Evolutionary conservation across 2,888 invertebrate genomes (phyloP), one percentile per base, ranked within the genome.

Genomic region (Drosophila pseudotalamancana): DNA sequence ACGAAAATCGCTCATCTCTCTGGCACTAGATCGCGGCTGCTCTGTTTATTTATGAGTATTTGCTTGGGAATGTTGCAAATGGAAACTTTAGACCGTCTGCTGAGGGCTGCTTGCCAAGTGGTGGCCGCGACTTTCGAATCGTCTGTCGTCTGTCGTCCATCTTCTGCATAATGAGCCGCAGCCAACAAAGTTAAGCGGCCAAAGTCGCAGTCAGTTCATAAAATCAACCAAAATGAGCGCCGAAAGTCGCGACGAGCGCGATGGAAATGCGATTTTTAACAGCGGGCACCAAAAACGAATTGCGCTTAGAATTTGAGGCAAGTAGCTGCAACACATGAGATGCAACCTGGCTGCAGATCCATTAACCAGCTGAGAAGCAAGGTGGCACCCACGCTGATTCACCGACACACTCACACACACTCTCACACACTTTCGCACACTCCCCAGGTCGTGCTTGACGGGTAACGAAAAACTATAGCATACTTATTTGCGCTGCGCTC

Each of bases 161-260:
- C 65, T 35, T 51, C 66, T 63, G 71, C 78, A 83, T 82, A 83
- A 82, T 83, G 81, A 82, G 83, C 74, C 76, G 63, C 64, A 61
- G 74, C 72, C 63, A 71, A 65, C 76, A 74, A 64, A 66, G 74
- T 78, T 69, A 74, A 67, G 64, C 55, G 45, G 40, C 68, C 55
- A 64, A 43, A 51, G 66, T 61, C 77, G 59, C 37, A 45, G 71
- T 64, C 73, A 81, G 69, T 80, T 80, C 78, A 78, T 78, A 74
- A 78, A 80, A 78, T 68, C 56, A 56, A 29, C 53, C 31, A 18
- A 62, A 43, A 18, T 23, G 56, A 43, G 49, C 64, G 75, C 72
- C 66, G 37, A 49, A 14, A 37, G 37, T 18, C 37, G 27, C 27
- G 66, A 64, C 60, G 71, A 76, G 78, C 60, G 49, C 55, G 68